Evolutionary conservation across 2,113 vertebrate species (phyloP).

Genomic region (Hepsetus odoe): DNA sequence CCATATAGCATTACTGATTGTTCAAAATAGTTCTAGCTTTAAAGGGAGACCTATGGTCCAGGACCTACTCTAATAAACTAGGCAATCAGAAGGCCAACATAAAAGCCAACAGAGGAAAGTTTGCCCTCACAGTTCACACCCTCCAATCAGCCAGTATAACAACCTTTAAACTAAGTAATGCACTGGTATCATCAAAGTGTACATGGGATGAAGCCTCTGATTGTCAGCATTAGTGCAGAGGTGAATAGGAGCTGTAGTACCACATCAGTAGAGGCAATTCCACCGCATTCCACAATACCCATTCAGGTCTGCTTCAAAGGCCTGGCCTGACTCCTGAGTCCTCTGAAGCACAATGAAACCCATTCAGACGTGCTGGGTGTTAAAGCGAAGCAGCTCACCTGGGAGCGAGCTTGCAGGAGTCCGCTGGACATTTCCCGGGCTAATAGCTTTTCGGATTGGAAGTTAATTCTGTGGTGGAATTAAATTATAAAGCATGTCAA

Average conservation of each 20-base stretch:
- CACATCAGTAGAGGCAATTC: conserved; percentile 18
- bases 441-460: conserved; percentile 66
- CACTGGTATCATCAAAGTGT: conserved; percentile 33
- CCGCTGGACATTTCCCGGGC: conserved; percentile 47
- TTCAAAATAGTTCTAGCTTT: not conserved
- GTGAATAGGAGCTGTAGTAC: conserved; percentile 4
- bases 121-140: conserved; percentile 10
- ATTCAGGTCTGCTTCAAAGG: conserved; percentile 44
- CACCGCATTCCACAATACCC: not conserved
- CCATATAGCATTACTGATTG: not conserved
- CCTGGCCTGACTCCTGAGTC: conserved; percentile 25
- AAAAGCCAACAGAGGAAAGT: not conserved
- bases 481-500: conserved; percentile 77
- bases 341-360: conserved; percentile 41
- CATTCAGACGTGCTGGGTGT: conserved; percentile 39
- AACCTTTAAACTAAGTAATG: conserved; percentile 1
- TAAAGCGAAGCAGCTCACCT: conserved; percentile 65
- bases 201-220: conserved; percentile 7
- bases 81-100: not conserved
- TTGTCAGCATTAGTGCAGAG: not conserved
- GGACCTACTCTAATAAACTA: conserved; percentile 31
- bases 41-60: not conserved
- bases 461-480: conserved; percentile 74
- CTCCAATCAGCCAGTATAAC: not conserved
- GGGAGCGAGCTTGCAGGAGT: conserved; percentile 43